Evolutionary conservation across 2,797 vertebrate species (phyloP).

Genomic region (Rhynchonycteris naso): DNA sequence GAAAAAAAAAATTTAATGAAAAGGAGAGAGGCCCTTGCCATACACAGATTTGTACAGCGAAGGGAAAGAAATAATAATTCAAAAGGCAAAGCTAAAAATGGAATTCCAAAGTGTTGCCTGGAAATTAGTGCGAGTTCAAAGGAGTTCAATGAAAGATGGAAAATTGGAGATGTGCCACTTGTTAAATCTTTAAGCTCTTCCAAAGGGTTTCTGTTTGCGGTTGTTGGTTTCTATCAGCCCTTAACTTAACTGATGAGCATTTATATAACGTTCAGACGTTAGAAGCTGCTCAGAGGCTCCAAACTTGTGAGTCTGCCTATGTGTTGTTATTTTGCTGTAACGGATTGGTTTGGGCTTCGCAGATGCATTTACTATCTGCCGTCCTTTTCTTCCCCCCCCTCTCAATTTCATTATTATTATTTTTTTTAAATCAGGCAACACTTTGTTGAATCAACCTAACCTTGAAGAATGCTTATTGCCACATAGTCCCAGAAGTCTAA

Average conservation of each 20-base stretch:
- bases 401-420: slow-evolving; percentile 68
- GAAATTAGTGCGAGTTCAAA: slow-evolving; percentile 83
- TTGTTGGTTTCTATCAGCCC: slow-evolving; percentile 69
- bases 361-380: slow-evolving; percentile 47
- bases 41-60: slow-evolving; percentile 64
- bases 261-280: slow-evolving; percentile 59
- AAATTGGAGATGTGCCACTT: slow-evolving; percentile 77
- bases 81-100: slow-evolving; percentile 80
- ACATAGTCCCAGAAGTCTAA: slow-evolving; percentile 68
- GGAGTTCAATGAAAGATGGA: slow-evolving; percentile 82
- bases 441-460: slow-evolving; percentile 81
- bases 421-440: slow-evolving; percentile 73
- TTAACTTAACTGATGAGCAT: slow-evolving; percentile 27
- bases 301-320: not conserved
- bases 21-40: slow-evolving; percentile 53
- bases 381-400: not conserved
- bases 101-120: slow-evolving; percentile 79
- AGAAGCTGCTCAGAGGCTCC: slow-evolving; percentile 53
- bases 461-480: slow-evolving; percentile 77
- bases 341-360: slow-evolving; percentile 64
- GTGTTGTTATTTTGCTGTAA: slow-evolving; percentile 43
- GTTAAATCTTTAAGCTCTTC: slow-evolving; percentile 77
- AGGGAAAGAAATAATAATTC: slow-evolving; percentile 75
- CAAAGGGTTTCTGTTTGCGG: slow-evolving; percentile 74
- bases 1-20: slow-evolving; percentile 64